Evolutionary conservation across 1,140 invertebrate genomes (phyloP).

Genomic region (Matsumurasca onukii): DNA sequence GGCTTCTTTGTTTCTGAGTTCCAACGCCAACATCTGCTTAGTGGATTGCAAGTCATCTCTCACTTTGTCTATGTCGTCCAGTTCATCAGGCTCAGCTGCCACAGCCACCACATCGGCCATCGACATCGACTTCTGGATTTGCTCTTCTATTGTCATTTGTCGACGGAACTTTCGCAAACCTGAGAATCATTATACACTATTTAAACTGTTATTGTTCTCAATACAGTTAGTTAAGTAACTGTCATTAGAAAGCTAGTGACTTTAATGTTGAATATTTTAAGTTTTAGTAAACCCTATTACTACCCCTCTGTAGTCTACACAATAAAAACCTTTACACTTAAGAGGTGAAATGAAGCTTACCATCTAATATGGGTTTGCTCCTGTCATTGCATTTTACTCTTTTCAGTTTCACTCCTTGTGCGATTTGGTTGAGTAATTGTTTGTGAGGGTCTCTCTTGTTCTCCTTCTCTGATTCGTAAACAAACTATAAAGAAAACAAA

Average conservation of each 20-base stretch:
- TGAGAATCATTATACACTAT: constrained; percentile 24
- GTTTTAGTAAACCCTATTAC: neutral
- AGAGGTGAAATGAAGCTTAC: too few relatives aligned
- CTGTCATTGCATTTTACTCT: constrained; percentile 80
- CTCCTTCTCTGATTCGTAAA: constrained; percentile 83
- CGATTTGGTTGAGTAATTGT: constrained; percentile 79
- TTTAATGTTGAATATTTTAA: constrained; percentile 26
- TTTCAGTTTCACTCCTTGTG: constrained; percentile 73
- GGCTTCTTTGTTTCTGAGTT: constrained; percentile 82
- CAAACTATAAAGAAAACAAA: constrained; percentile 63
- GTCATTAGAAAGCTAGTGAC: too few relatives aligned
- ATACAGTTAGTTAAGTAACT: too few relatives aligned
- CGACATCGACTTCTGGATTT: constrained; percentile 76
- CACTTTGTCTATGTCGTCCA: constrained; percentile 84
- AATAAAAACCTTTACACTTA: too few relatives aligned
- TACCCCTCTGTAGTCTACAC: too few relatives aligned
- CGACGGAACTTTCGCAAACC: constrained; percentile 82
- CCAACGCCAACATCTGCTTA: constrained; percentile 84
- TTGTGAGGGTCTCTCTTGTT: constrained; percentile 68
- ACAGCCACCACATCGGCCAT: constrained; percentile 59
- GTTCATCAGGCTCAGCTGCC: constrained; percentile 60
- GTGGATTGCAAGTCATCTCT: constrained; percentile 87
- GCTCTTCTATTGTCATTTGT: constrained; percentile 86
- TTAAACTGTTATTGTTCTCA: too few relatives aligned
- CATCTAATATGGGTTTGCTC: constrained; percentile 76